phyloP scores from a whole-genome alignment of 1,140 invertebrate genomes.

The Hypothenemus hampei region DNA sequence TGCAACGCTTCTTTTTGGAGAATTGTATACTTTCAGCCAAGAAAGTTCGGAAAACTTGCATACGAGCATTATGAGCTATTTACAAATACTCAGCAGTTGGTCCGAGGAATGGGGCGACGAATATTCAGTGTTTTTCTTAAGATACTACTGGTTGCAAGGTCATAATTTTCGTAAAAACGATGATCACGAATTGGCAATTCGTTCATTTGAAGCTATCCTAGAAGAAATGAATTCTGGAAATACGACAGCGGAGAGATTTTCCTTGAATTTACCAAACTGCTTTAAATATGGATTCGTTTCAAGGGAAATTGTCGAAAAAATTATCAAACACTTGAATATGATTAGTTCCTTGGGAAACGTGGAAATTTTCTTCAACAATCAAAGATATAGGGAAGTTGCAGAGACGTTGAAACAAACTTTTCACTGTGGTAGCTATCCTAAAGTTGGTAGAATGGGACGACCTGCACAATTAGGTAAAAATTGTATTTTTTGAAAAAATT shows the following conservation, averaged over 20 bases:
- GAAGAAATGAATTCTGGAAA: slow-evolving; percentile 43
- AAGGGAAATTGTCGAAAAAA: slow-evolving; percentile 44
- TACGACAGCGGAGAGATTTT: slow-evolving; percentile 35
- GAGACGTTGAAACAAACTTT: slow-evolving; percentile 57
- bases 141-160: slow-evolving; percentile 53
- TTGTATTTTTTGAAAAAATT: background rate
- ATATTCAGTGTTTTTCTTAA: slow-evolving; percentile 44
- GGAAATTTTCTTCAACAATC: slow-evolving; percentile 55
- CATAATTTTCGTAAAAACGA: slow-evolving; percentile 51
- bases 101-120: slow-evolving; percentile 45
- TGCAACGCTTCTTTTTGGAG: slow-evolving; percentile 59
- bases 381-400: slow-evolving; percentile 60
- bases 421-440: slow-evolving; percentile 42
- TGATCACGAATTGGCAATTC: slow-evolving; percentile 48
- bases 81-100: slow-evolving; percentile 43
- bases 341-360: slow-evolving; percentile 53
- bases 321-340: slow-evolving; percentile 50
- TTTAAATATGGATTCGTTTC: slow-evolving; percentile 49
- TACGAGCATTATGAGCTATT: slow-evolving; percentile 30
- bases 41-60: slow-evolving; percentile 19
- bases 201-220: slow-evolving; percentile 48
- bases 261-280: slow-evolving; percentile 50
- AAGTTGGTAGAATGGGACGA: slow-evolving; percentile 46
- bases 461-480: slow-evolving; percentile 50
- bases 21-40: slow-evolving; percentile 47